These are phyloP conservation scores for Leuctra nigra DNA, from an alignment of 2,888 invertebrate genomes.

Conservation along the genomic window DNA sequence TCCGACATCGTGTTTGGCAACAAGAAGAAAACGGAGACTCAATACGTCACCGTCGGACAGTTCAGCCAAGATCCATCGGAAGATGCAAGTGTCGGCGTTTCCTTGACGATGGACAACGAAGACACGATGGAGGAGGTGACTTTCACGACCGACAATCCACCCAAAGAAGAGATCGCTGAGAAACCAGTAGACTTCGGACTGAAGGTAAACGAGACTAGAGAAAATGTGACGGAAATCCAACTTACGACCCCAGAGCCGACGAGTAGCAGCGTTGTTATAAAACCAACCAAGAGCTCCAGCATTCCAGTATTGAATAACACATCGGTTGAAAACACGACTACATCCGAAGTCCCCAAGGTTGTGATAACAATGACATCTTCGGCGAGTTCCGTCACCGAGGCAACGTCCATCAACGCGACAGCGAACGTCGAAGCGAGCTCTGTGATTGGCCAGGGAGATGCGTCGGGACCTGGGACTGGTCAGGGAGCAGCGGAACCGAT, in stretches of 20 bases:
- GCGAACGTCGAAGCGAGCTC: neutral
- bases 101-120: neutral
- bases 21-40: conserved; percentile 5
- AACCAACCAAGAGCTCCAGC: no score
- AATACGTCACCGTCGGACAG: conserved; percentile 3
- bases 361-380: conserved; percentile 19
- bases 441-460: neutral
- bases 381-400: conserved; percentile 22
- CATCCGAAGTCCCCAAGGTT: conserved; percentile 17
- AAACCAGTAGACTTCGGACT: neutral
- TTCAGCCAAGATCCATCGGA: neutral
- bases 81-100: neutral
- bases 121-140: neutral
- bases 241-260: no score
- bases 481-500: conserved; percentile 35
- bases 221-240: no score
- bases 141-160: conserved; percentile 1
- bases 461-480: conserved; percentile 3
- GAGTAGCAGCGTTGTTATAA: no score
- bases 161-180: neutral
- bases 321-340: neutral
- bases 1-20: conserved; percentile 3
- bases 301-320: neutral
- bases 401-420: conserved; percentile 10
- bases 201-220: no score